phyloP scores from a whole-genome alignment of 2,113 vertebrate species.

The Himantopus leucocephalus region DNA sequence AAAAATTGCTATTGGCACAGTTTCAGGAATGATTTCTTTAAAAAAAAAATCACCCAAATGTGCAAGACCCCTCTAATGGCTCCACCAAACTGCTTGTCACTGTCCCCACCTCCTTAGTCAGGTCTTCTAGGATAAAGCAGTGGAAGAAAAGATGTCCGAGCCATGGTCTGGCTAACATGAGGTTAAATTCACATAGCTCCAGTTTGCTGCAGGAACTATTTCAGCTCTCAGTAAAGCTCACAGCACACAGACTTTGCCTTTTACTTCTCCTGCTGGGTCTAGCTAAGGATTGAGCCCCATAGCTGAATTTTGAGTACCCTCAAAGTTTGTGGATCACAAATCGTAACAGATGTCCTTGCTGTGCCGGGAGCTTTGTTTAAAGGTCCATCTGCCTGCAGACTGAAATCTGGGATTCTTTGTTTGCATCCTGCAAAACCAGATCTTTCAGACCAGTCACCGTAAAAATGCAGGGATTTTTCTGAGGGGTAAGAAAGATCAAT shows the following conservation, averaged over 20 bases:
- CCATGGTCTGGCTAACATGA: neutral
- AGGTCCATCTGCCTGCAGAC: constrained; percentile 67
- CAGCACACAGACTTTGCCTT: neutral
- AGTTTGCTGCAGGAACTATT: neutral
- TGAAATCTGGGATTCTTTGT: constrained; percentile 62
- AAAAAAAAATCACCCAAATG: neutral
- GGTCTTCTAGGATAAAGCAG: neutral
- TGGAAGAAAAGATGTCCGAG: neutral
- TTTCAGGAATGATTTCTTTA: neutral
- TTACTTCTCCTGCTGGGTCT: constrained; percentile 38
- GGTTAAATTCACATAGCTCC: neutral
- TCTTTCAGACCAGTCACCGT: constrained; percentile 29
- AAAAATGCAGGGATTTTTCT: constrained; percentile 52
- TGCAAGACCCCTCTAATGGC: neutral
- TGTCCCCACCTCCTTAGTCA: neutral
- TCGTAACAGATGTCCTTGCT: constrained; percentile 62
- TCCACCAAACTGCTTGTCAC: neutral
- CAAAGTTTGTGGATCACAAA: constrained; percentile 53
- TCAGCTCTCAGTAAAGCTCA: neutral
- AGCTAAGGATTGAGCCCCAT: constrained; percentile 38
- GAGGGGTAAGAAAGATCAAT: constrained; percentile 18
- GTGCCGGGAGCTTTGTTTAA: constrained; percentile 54
- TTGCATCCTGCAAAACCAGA: constrained; percentile 31
- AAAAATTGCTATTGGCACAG: neutral
- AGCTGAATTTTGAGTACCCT: neutral